Conservation (phyloP, 2,113 vertebrate genomes). For the Capricornis sumatraensis region DNA sequence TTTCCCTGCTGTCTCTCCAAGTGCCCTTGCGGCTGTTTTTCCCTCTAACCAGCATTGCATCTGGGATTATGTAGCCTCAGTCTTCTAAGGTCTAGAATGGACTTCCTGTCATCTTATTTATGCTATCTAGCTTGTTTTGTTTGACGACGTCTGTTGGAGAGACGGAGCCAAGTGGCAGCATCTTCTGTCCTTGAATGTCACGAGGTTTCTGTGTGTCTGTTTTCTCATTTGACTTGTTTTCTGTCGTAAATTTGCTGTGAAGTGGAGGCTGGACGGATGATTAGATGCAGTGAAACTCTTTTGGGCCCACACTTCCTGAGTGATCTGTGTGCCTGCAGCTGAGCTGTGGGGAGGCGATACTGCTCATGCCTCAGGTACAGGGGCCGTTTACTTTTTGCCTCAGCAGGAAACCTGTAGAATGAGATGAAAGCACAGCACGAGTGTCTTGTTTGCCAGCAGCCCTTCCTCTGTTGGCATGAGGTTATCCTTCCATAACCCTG, state of each 20-base stretch:
- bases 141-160: not conserved
- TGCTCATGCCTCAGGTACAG: not conserved
- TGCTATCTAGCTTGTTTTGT: not conserved
- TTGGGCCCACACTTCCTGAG: not conserved
- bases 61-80: not conserved
- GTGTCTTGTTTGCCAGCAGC: not conserved
- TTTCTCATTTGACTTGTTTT: not conserved
- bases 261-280: not conserved
- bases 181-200: not conserved
- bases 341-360: not conserved
- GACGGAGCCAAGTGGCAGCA: not conserved
- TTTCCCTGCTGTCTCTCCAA: not conserved
- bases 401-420: not conserved
- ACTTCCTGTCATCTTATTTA: not conserved
- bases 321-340: not conserved
- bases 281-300: not conserved
- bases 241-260: not conserved
- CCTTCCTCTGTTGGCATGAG: not conserved
- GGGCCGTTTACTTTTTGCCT: not conserved
- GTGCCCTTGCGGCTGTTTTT: not conserved
- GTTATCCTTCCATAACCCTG: not conserved
- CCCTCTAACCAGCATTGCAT: not conserved
- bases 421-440: not conserved
- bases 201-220: not conserved
- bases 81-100: not conserved